Conservation (phyloP, 2,888 invertebrate genomes). For the Lasioglossum morio region DNA sequence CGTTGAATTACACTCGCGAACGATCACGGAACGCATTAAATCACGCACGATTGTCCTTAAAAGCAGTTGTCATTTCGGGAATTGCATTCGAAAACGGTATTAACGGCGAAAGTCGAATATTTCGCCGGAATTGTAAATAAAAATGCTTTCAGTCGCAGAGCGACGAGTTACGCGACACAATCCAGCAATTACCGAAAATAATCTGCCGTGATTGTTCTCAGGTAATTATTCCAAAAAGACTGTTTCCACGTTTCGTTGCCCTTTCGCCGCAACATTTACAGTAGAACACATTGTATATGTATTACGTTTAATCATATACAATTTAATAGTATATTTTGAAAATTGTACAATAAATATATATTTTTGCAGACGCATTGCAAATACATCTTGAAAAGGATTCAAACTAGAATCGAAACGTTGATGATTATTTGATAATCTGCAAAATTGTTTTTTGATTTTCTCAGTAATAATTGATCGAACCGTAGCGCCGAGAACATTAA, state of each 20-base stretch:
- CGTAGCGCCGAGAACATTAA: too few species aligned
- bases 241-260: neutral
- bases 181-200: conserved; percentile 14
- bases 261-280: neutral
- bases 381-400: too few species aligned
- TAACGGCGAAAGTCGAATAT: neutral
- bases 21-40: conserved; percentile 24
- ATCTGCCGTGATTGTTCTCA: neutral
- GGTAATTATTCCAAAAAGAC: neutral
- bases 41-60: conserved; percentile 29
- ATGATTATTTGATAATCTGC: too few species aligned
- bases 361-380: too few species aligned
- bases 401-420: too few species aligned
- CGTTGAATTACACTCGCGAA: conserved; percentile 30
- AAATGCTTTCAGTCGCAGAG: neutral
- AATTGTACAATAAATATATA: too few species aligned
- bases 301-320: too few species aligned
- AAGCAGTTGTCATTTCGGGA: neutral
- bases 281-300: too few species aligned
- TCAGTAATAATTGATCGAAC: too few species aligned
- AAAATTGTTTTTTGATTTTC: too few species aligned
- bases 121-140: neutral
- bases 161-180: neutral
- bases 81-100: neutral
- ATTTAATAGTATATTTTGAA: too few species aligned